These are phyloP conservation scores for Heterodera carotae DNA, from an alignment of 1,140 invertebrate species.

Conservation along the genomic window DNA sequence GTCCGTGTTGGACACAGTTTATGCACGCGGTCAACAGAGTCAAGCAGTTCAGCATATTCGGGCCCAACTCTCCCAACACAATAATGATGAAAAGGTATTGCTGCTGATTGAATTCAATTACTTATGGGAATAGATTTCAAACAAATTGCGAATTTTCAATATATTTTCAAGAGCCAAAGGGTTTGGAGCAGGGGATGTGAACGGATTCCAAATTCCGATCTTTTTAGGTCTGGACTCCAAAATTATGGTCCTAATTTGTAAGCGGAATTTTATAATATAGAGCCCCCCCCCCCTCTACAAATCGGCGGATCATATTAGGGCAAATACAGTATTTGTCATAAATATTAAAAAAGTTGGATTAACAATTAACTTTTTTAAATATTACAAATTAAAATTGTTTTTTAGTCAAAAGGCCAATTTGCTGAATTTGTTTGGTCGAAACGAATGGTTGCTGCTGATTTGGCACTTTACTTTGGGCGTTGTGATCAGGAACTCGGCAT, in stretches of 20 bases:
- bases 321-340: no score
- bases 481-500: neutral
- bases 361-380: no score
- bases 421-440: neutral
- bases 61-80: neutral
- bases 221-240: no score
- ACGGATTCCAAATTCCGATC: no score
- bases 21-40: neutral
- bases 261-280: no score
- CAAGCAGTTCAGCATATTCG: neutral
- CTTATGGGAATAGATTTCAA: neutral
- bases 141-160: neutral
- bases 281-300: no score
- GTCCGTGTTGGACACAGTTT: slow-evolving; percentile 5
- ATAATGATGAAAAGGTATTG: neutral
- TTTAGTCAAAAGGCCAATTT: neutral
- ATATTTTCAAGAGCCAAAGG: neutral
- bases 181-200: no score
- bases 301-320: no score
- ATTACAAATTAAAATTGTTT: neutral
- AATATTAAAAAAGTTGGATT: neutral
- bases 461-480: neutral
- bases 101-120: neutral
- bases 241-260: no score
- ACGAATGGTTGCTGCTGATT: neutral